These are phyloP conservation scores for Sminthurinus aureus DNA, from an alignment of 2,888 invertebrate genomes.

Conservation along the genomic window DNA sequence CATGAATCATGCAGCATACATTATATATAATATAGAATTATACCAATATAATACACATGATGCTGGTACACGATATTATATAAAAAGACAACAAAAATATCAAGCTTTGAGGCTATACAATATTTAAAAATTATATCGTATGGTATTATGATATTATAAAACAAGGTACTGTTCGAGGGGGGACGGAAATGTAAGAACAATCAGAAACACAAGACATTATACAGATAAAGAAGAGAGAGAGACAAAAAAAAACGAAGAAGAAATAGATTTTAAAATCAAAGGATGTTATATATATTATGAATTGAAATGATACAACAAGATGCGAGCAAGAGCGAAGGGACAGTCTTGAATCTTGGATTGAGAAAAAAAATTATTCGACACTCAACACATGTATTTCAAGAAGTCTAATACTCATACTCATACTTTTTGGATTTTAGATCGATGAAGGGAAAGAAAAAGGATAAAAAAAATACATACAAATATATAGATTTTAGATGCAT, in stretches of 20 bases:
- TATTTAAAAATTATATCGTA: neutral
- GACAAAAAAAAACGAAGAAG: neutral
- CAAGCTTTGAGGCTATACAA: neutral
- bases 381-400: neutral
- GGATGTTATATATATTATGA: neutral
- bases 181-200: neutral
- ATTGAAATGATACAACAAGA: neutral
- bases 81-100: neutral
- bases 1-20: neutral
- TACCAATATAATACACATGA: neutral
- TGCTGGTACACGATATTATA: neutral
- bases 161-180: neutral
- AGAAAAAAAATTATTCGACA: neutral
- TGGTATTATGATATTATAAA: neutral
- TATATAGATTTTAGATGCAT: neutral
- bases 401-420: neutral
- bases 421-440: neutral
- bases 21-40: neutral
- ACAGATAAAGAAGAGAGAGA: neutral
- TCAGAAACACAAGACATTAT: neutral
- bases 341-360: neutral
- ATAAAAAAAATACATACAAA: neutral
- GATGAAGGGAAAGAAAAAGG: neutral
- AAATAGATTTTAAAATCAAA: conserved; percentile 1
- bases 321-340: neutral